A percentile compares a stretch with the other conserved stretches of the same genome.
phyloP scores from a whole-genome alignment of 2,888 invertebrate genomes.

The Listrodromus nycthemerus region DNA sequence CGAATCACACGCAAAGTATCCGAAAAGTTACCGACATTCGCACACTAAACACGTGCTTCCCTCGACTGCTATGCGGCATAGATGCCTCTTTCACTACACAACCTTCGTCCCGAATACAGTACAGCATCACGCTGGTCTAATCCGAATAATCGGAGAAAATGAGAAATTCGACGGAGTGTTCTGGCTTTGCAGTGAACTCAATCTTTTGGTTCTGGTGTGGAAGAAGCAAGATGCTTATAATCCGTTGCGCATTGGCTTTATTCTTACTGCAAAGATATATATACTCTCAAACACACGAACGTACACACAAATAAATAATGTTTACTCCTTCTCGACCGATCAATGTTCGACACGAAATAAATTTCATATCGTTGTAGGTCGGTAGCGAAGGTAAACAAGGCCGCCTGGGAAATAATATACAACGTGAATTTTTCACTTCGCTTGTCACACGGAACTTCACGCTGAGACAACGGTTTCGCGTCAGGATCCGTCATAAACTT shows the following conservation, averaged over 20 bases:
- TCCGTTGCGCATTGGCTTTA: background rate
- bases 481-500: background rate
- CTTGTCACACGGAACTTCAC: background rate
- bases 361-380: background rate
- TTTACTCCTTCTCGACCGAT: background rate
- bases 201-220: conserved; percentile 1
- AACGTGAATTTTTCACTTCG: background rate
- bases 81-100: background rate
- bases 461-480: background rate
- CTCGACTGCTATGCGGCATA: conserved; percentile 2
- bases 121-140: background rate
- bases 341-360: background rate
- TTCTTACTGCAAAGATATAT: background rate
- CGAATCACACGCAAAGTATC: conserved; percentile 15
- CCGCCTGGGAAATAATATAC: background rate
- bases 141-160: conserved; percentile 7
- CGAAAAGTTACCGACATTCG: conserved; percentile 5
- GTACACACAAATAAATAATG: background rate
- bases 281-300: too few species aligned
- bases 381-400: background rate
- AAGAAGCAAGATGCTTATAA: background rate
- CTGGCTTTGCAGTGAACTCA: conserved; percentile 8
- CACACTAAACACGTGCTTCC: conserved; percentile 40
- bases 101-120: background rate
- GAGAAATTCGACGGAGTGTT: background rate